Percentiles rank a stretch among this genome's conserved stretches.
phyloP scores from a whole-genome alignment of 2,797 vertebrate species.

The Coreius guichenoti region DNA sequence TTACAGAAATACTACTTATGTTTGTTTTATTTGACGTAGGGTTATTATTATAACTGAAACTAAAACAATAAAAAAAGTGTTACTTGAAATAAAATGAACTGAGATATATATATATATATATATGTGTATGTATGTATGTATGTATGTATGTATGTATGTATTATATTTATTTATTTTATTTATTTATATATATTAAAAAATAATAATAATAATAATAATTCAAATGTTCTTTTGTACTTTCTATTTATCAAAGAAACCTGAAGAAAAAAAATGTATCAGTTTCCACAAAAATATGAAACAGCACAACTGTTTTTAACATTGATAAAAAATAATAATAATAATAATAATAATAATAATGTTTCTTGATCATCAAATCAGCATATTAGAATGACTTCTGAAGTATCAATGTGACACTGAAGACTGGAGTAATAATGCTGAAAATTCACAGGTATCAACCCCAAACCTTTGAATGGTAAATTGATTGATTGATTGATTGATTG shows the following conservation, averaged over 20 bases:
- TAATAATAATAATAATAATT: too few relatives aligned
- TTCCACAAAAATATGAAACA: neutral
- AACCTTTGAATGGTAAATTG: neutral
- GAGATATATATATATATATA: too few relatives aligned
- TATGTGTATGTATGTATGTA: too few relatives aligned
- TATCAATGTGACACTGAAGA: neutral
- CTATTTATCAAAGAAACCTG: neutral
- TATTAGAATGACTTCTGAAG: neutral
- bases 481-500: too few relatives aligned
- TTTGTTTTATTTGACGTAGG: too few relatives aligned
- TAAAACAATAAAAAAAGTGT: too few relatives aligned
- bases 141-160: too few relatives aligned
- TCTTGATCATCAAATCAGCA: neutral
- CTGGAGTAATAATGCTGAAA: neutral
- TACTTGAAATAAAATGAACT: too few relatives aligned
- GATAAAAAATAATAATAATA: neutral
- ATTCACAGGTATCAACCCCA: neutral
- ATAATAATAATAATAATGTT: neutral
- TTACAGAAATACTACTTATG: too few relatives aligned
- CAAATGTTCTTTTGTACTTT: neutral
- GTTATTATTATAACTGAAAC: too few relatives aligned
- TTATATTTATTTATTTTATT: too few relatives aligned
- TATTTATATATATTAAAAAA: too few relatives aligned
- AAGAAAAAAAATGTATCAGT: neutral
- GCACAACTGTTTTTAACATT: neutral